Evolutionary conservation across 2,888 invertebrate species (phyloP).

Genomic region (Dysmachus trigonus): DNA sequence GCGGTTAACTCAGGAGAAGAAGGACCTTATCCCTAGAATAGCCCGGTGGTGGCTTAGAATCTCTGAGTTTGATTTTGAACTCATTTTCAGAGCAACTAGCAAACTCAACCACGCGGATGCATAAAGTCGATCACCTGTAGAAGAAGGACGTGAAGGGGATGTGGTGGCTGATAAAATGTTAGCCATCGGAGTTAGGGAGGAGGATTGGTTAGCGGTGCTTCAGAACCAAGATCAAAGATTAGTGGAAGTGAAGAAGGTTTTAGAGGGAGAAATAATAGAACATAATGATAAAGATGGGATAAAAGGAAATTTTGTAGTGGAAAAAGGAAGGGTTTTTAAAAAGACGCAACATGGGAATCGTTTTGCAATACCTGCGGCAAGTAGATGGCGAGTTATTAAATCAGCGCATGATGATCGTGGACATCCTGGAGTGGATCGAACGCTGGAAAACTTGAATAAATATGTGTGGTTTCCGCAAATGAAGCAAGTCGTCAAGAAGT

Average conservation of each 20-base stretch:
- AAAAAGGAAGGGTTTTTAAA: not conserved
- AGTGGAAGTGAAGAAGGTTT: not conserved
- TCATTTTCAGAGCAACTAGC: not conserved
- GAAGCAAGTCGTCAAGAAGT: conserved; percentile 49
- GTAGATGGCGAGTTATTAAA: conserved; percentile 13
- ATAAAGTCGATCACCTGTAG: no score
- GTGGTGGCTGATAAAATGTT: no score
- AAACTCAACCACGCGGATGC: not conserved
- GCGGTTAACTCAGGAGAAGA: not conserved
- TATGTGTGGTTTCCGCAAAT: conserved; percentile 61
- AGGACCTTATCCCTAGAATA: not conserved
- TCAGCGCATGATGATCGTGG: conserved; percentile 18
- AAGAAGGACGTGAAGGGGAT: no score
- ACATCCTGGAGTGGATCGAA: conserved; percentile 19
- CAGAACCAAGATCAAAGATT: not conserved
- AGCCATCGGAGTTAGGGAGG: no score
- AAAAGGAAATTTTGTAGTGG: not conserved
- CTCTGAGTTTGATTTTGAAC: not conserved
- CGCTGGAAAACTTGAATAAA: conserved; percentile 26
- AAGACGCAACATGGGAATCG: not conserved
- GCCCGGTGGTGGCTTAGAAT: not conserved
- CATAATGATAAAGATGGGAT: not conserved
- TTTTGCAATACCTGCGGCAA: not conserved
- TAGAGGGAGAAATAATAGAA: not conserved
- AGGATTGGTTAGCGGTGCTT: not conserved